Percentiles rank a stretch among this genome's conserved stretches.
phyloP scores from a whole-genome alignment of 2,113 vertebrate species.

The Bubalus kerabau region DNA sequence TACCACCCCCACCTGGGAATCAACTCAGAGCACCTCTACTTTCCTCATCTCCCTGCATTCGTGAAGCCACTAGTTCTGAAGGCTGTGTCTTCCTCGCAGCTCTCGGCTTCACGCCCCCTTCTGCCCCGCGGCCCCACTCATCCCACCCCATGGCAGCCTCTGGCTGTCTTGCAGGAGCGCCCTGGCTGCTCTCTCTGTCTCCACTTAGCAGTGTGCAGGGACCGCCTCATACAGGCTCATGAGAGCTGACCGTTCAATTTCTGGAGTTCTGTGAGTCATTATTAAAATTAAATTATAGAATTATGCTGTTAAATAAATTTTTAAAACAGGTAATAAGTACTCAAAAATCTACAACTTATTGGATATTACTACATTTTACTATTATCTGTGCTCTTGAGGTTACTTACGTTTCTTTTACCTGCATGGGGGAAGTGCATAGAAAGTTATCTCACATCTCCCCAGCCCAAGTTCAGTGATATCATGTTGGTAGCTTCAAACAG shows the following conservation, averaged over 20 bases:
- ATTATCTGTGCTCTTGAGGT: background rate
- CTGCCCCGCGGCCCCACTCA: no score
- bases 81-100: background rate
- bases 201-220: fast-evolving
- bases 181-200: background rate
- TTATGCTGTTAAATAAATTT: background rate
- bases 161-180: background rate
- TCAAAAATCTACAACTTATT: background rate
- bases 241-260: background rate
- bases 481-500: background rate
- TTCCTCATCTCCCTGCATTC: no score
- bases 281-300: background rate
- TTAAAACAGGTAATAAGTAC: background rate
- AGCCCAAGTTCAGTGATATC: fast-evolving
- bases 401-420: background rate
- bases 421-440: background rate
- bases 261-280: background rate
- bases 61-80: background rate
- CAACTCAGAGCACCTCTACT: background rate
- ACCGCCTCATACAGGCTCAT: background rate
- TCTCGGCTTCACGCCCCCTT: background rate
- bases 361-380: background rate
- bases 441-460: background rate
- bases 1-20: background rate
- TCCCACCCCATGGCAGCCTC: background rate